Base-by-base conservation (phyloP, 2,797 vertebrate species). In the Synanceia verrucosa region DNA sequence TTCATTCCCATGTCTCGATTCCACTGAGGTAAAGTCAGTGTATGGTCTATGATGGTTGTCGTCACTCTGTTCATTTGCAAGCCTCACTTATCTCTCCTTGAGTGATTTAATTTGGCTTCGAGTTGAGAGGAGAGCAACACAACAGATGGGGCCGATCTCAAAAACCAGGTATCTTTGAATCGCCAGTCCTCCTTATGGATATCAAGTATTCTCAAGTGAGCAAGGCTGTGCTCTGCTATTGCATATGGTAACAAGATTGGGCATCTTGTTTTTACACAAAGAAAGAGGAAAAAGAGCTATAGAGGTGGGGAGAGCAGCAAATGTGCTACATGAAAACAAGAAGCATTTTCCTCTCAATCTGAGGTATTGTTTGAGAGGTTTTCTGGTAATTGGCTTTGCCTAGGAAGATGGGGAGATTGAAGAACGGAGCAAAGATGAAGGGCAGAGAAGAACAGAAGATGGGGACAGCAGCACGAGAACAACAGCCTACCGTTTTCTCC, bases 101-200 rank as follows among this genome's bases (percentile, higher is more conserved):
- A 86, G 83, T 88, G 79, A 89, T 88, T 84, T 90, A 65, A 88
- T 90, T 89, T 84, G 69, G 77, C 57, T 74, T 78, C 21, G 52
- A 89, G 88, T 86, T 46, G 62, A 85, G 78, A 84, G 78, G 74
- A 79, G 74, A 82, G 70, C 55, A 85, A 85, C 78, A 85, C 55
- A n/a, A n/a, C 84, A 88, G 86, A 93, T 88, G 88, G 84, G 84
- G 24, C 82, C 79, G 78, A 79, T n/a, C 70, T 71, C 86, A 82
- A 86, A 85, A 88, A 83, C 36, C 61, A 51, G 66, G 71, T 78
- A 82, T 82, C 70, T 78, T 67, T 70, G 61, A 70, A 73, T 78
- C 65, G 55, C 57, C 66, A 55, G 31, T 82, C 69, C 81, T 88
- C 83, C 74, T 86, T 81, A 83, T 82, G 79, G 53, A 78, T 86